Base-by-base conservation (phyloP, 2,888 invertebrate species). In the Zeuzera pyrina region DNA sequence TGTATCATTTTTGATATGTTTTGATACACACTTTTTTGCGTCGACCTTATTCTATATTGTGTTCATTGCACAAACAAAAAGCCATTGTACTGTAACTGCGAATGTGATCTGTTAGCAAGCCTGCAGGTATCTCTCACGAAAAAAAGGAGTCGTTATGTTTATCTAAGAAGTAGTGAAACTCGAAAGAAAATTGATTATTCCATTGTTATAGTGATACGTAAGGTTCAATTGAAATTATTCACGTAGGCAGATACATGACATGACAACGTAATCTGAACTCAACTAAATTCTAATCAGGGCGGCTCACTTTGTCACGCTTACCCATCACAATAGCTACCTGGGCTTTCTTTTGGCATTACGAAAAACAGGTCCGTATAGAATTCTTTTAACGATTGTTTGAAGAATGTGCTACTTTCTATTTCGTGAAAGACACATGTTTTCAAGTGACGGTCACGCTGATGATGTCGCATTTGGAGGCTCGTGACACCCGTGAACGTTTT, bases 101-200 rank as follows among this genome's bases (percentile, higher is more conserved):
- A n/a, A n/a, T n/a, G n/a, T n/a, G n/a, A n/a, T n/a, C n/a, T n/a
- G n/a, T n/a, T n/a, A n/a, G n/a, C n/a, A n/a, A n/a, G n/a, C n/a
- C n/a, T n/a, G n/a, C n/a, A n/a, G n/a, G n/a, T n/a, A n/a, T n/a
- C n/a, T 67, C 67, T 41, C 67, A 68, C 56, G 59, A 43, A 53
- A 48, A 34, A n/a, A n/a, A n/a, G n/a, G n/a, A n/a, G n/a, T n/a
- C n/a, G n/a, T n/a, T n/a, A n/a, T n/a, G n/a, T n/a, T n/a, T n/a
- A n/a, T n/a, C n/a, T n/a, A n/a, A n/a, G 41, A 48, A 46, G 36
- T 41, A 52, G 63, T 54, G 65, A 64, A 66, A 66, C 58, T 52
- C 38, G 46, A 44, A 53, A 51, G 52, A 54, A 57, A 55, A 52
- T 56, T 47, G 31, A 47, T 49, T 45, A 40, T 45, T 38, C 51